Conservation (phyloP, 53 echinoderm and acorn worm species). For the Actinopyga echinites region DNA sequence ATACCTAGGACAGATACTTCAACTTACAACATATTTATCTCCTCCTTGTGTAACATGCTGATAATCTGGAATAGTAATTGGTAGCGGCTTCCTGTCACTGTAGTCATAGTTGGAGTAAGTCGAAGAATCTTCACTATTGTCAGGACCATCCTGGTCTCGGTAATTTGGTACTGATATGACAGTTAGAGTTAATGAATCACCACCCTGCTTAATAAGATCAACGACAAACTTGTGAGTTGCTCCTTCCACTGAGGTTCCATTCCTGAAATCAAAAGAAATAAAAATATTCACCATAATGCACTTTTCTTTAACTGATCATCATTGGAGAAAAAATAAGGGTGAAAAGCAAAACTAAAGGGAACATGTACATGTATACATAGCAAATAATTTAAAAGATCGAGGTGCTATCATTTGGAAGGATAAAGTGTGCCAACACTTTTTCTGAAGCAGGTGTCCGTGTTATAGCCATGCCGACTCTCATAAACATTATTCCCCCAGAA, state of each 20-base stretch:
- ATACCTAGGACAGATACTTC: too few relatives aligned
- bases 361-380: too few relatives aligned
- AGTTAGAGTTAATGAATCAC: constrained; percentile 83
- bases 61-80: constrained; percentile 92
- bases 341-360: too few relatives aligned
- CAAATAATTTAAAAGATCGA: too few relatives aligned
- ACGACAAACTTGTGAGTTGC: constrained; percentile 98
- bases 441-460: too few relatives aligned
- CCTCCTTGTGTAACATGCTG: constrained; percentile 65
- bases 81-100: constrained; percentile 91
- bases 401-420: too few relatives aligned
- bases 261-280: constrained; percentile 60
- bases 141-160: constrained; percentile 67
- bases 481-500: too few relatives aligned
- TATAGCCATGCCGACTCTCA: too few relatives aligned
- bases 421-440: too few relatives aligned
- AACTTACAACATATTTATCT: constrained; percentile 95
- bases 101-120: constrained; percentile 95
- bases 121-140: constrained; percentile 94
- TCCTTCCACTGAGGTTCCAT: constrained; percentile 85
- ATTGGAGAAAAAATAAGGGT: too few relatives aligned
- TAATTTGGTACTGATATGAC: constrained; percentile 98
- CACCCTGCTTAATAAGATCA: constrained; percentile 95
- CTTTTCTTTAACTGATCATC: too few relatives aligned
- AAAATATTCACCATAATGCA: too few relatives aligned